phyloP scores from a whole-genome alignment of 2,888 invertebrate species.

The Pyralis farinalis region DNA sequence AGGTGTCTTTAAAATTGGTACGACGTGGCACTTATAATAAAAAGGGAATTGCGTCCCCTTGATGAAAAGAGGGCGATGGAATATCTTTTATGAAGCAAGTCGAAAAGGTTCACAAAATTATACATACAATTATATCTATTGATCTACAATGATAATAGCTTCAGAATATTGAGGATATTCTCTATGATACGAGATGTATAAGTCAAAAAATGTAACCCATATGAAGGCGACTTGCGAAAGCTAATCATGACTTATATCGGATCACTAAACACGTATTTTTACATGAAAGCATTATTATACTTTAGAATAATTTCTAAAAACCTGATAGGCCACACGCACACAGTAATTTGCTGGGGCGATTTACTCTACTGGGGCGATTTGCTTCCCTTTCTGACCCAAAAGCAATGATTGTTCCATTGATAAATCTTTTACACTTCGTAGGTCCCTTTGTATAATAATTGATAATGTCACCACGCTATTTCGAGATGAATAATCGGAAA shows the following conservation, averaged over 20 bases:
- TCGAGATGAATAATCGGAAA: conserved; percentile 8
- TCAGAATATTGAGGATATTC: too few species aligned
- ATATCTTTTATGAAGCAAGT: conserved; percentile 27
- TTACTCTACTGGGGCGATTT: conserved; percentile 18
- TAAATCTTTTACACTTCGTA: conserved; percentile 18
- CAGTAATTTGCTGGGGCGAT: conserved; percentile 38
- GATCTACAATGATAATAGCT: too few species aligned
- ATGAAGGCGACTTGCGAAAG: too few species aligned
- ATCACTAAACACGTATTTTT: too few species aligned
- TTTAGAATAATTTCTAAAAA: conserved; percentile 10
- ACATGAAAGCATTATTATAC: too few species aligned
- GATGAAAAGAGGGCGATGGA: conserved; percentile 24
- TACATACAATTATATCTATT: too few species aligned
- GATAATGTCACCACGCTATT: conserved; percentile 9
- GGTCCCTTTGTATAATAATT: conserved; percentile 15
- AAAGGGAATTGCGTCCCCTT: conserved; percentile 40
- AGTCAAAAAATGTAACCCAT: too few species aligned
- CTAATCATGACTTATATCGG: too few species aligned
- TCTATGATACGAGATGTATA: too few species aligned
- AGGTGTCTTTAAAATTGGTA: conserved; percentile 56
- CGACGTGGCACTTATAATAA: conserved; percentile 49
- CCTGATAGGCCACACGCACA: conserved; percentile 29
- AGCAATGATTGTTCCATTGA: conserved; percentile 32
- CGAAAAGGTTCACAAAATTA: conserved; percentile 7
- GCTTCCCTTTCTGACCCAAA: conserved; percentile 31